Percentiles rank a stretch among this genome's conserved stretches.
phyloP scores from a whole-genome alignment of 2,797 vertebrate species.

The Siniperca obscura region DNA sequence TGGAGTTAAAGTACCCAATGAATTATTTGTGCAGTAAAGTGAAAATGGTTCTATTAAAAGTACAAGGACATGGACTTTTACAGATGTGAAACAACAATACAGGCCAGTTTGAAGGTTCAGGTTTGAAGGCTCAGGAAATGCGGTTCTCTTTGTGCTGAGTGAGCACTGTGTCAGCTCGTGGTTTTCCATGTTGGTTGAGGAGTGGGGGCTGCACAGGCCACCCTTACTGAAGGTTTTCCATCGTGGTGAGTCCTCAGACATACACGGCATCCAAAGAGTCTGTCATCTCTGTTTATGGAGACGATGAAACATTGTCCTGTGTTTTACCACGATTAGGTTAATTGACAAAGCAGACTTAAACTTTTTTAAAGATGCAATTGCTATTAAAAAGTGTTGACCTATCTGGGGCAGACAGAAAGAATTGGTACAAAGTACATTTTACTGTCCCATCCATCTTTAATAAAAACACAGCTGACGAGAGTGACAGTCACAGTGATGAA shows the following conservation, averaged over 20 bases:
- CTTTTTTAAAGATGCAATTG: conserved; percentile 38
- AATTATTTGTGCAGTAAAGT: conserved; percentile 25
- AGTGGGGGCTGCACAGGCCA: conserved; percentile 71
- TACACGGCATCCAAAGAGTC: conserved; percentile 70
- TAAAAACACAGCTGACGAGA: conserved; percentile 50
- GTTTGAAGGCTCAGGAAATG: conserved; percentile 77
- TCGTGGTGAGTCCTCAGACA: conserved; percentile 78
- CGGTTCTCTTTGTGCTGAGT: conserved; percentile 79
- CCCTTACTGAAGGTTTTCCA: conserved; percentile 82
- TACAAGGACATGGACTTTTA: conserved; percentile 67
- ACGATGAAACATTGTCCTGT: conserved; percentile 69
- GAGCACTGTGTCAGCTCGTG: conserved; percentile 75
- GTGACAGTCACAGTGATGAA: conserved; percentile 66
- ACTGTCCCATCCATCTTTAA: conserved; percentile 51
- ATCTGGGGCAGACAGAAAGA: conserved; percentile 17
- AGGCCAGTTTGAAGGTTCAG: conserved; percentile 67
- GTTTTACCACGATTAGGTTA: conserved; percentile 62
- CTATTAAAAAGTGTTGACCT: conserved; percentile 19
- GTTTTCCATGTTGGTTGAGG: conserved; percentile 82
- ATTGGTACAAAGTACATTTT: conserved; percentile 46
- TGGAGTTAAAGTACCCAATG: conserved; percentile 19
- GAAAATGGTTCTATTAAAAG: conserved; percentile 39
- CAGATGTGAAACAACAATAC: conserved; percentile 78
- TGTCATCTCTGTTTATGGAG: conserved; percentile 82
- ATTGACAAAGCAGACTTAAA: conserved; percentile 65